These are phyloP conservation scores for Parambassis ranga DNA, from an alignment of 2,797 vertebrate species.

Conservation along the genomic window DNA sequence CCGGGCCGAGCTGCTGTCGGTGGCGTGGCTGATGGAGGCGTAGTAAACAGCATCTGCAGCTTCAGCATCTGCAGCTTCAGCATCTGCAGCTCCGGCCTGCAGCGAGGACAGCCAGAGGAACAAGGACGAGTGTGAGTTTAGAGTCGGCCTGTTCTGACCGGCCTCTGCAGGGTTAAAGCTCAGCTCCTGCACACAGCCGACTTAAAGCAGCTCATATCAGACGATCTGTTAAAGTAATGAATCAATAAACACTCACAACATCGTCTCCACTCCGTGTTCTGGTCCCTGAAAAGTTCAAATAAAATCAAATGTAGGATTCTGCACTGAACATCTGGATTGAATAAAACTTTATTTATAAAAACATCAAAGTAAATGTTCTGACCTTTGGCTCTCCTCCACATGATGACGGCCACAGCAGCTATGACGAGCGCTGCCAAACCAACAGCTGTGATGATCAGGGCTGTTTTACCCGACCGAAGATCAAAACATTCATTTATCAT, in stretches of 20 bases:
- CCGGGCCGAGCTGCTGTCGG: background rate
- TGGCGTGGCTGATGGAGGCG: background rate
- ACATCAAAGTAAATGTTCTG: background rate
- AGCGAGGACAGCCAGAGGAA: background rate
- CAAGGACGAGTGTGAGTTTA: no score
- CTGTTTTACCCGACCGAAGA: background rate
- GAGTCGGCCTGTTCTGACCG: no score
- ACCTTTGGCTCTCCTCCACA: background rate
- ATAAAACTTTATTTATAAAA: no score
- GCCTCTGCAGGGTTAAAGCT: no score
- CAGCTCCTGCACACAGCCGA: no score
- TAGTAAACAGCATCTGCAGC: background rate
- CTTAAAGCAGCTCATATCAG: no score
- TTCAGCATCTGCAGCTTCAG: background rate
- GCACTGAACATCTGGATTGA: no score
- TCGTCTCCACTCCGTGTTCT: no score
- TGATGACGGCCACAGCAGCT: background rate
- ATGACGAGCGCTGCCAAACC: background rate
- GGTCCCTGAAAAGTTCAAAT: background rate
- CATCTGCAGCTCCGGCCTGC: background rate
- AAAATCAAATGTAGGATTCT: background rate
- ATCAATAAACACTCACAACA: background rate
- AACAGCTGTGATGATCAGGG: background rate
- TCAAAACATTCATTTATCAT: background rate
- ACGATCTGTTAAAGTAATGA: no score